Evolutionary conservation across 2,888 invertebrate genomes (phyloP), one percentile per base, ranked within the genome.

Genomic region (Cosmopolites sordidus): DNA sequence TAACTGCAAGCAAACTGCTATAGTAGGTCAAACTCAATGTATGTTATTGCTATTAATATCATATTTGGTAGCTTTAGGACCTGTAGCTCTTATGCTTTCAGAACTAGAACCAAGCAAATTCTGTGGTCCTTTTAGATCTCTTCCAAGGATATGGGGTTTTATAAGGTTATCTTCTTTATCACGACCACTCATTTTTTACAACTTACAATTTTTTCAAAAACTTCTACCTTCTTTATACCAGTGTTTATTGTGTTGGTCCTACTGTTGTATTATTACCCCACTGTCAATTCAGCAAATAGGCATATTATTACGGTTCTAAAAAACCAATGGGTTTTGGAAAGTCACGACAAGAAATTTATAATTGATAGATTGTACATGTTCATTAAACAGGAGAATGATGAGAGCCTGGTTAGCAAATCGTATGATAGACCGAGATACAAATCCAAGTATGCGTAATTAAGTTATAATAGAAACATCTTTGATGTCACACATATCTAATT

Each of bases 311-410:
- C 80, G 1, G 90, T 92, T 27, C 70, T 92, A 41, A 89, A 88
- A 67, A 88, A 89, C 65, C 91, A 92, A 65, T 68, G 91, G 52
- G 86, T 92, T 2, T 73, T 92, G 27, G 92, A 92, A 71, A 92
- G 92, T 0, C 91, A 91, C 60, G 93, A 94, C 71, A 93, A 93
- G 68, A 92, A 92, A 73, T 93, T 92, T 69, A 75, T 94, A 57
- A 74, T 93, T 59, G 87, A 89, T 65, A 78, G 89, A 56, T 75
- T 92, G 51, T 88, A 88, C 66, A 85, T 86, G 48, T 87, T 89
- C 62, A 87, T 89, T 54, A 83, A 87, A 65, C 89, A 89, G 63
- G 87, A 88, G 59, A 70, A 80, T 38, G 83, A 82, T 56, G 83
- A 75, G 82, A 51, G 64, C 72, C 43, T 64, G 73, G 54, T 71